phyloP scores from a whole-genome alignment of 2,797 vertebrate genomes.

The Falco peregrinus region DNA sequence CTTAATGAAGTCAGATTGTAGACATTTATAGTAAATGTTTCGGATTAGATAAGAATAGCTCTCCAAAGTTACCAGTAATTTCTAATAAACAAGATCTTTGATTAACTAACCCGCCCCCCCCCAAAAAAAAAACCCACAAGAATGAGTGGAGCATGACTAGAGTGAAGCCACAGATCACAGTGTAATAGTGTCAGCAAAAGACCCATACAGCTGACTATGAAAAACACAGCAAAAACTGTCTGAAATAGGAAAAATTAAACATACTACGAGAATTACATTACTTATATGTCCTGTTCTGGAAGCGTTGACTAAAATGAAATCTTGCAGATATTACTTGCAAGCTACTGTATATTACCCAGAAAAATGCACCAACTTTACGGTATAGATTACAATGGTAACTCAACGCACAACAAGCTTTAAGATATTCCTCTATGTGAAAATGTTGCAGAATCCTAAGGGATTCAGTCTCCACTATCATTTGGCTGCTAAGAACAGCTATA shows the following conservation, averaged over 20 bases:
- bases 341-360: background rate
- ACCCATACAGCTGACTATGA: background rate
- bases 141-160: background rate
- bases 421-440: background rate
- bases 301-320: background rate
- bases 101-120: background rate
- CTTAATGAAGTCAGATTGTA: background rate
- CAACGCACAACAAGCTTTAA: background rate
- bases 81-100: background rate
- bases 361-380: background rate
- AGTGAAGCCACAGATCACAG: background rate
- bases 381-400: background rate
- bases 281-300: background rate
- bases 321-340: background rate
- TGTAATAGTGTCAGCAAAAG: background rate
- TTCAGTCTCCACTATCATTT: background rate
- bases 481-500: background rate
- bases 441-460: background rate
- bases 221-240: background rate
- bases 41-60: background rate
- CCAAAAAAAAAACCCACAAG: background rate
- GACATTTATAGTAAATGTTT: background rate
- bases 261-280: background rate
- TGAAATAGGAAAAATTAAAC: background rate
- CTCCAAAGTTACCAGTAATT: background rate